Evolutionary conservation across 1,140 invertebrate species (phyloP).

Genomic region (Procambarus virginalis): DNA sequence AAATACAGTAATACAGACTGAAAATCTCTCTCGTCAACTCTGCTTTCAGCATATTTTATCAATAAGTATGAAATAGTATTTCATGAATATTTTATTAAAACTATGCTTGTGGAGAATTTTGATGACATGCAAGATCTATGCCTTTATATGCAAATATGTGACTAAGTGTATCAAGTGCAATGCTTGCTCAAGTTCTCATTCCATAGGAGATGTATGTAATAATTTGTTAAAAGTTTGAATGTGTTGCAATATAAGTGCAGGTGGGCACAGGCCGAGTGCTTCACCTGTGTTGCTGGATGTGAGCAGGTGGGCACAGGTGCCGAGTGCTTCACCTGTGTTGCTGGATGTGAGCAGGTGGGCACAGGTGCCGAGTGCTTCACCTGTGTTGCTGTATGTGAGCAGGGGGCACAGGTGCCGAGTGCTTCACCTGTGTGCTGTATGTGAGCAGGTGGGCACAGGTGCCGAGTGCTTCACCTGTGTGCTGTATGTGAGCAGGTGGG

Average conservation of each 20-base stretch:
- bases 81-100: background rate
- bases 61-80: background rate
- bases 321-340: too few species aligned
- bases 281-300: too few species aligned
- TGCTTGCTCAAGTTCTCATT: constrained; percentile 62
- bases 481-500: too few species aligned
- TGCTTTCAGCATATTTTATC: background rate
- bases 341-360: too few species aligned
- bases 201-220: constrained; percentile 49
- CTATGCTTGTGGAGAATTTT: background rate
- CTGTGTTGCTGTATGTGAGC: too few species aligned
- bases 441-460: too few species aligned
- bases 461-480: too few species aligned
- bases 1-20: background rate
- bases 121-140: constrained; percentile 5
- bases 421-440: too few species aligned
- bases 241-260: constrained; percentile 20
- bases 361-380: too few species aligned
- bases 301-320: too few species aligned
- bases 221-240: constrained; percentile 3
- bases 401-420: too few species aligned
- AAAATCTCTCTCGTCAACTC: background rate
- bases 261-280: too few species aligned
- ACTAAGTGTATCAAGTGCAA: constrained; percentile 41
- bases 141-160: background rate